Evolutionary conservation across 2,797 vertebrate genomes (phyloP), one percentile per base, ranked within the genome.

Genomic region (Vespertilio murinus): DNA sequence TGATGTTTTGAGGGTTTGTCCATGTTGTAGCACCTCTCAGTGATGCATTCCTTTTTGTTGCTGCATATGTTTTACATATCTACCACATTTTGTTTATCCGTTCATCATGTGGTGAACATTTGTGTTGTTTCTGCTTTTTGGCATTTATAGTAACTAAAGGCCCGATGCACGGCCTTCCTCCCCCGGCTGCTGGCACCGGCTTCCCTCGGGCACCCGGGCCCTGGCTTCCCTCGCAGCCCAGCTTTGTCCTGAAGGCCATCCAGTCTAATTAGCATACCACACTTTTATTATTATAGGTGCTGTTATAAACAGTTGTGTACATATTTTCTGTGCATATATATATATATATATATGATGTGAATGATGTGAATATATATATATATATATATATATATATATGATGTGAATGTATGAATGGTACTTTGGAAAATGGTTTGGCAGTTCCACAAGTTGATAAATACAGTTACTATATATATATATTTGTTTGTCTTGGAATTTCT

Each of bases 401-500:
- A n/a, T n/a, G n/a, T n/a, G n/a, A n/a, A n/a, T n/a, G n/a, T n/a
- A n/a, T 59, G 30, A 47, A 35, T 9, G n/a, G 4, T 35, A 78
- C 42, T 74, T 90, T 82, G 33, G 64, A 73, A 94, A 74, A 61
- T 3, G 52, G n/a, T 92, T 95, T 84, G 16, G 22, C 13, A 59
- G 4, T 75, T 90, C 28, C 67, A 69, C 47, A 88, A 82, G 38
- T 42, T 88, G 38, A 80, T 90, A 71, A 84, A 67, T 42, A 64
- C 42, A 69, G 64, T 64, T 79, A 70, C n/a, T n/a, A n/a, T n/a
- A n/a, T n/a, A n/a, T 14, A 13, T 54, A 23, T 82, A 91, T 75
- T 92, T 56, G 52, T 88, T 89, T 90, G 47, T 65, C 12, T 54
- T 71, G 42, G 20, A 93, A 93, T 35, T 70, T 65, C 13, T 78